A percentile compares a stretch with the other conserved stretches of the same genome.
These are phyloP conservation scores for Zaprionus nigranus DNA, from an alignment of 1,140 invertebrate species.

Conservation along the genomic window DNA sequence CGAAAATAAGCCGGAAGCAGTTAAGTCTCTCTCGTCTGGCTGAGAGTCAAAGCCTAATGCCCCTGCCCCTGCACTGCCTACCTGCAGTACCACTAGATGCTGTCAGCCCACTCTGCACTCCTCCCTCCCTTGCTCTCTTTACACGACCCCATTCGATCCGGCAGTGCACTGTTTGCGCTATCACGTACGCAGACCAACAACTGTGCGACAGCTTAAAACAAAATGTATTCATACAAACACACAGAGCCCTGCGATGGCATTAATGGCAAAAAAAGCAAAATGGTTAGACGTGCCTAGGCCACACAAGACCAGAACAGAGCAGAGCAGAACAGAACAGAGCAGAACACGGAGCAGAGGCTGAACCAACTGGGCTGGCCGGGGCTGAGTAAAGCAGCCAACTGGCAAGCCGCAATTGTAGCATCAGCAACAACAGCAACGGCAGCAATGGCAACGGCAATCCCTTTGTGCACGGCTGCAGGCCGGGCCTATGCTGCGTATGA, in stretches of 20 bases:
- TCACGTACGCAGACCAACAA: conserved; percentile 46
- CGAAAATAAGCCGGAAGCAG: conserved; percentile 39
- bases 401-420: conserved; percentile 40
- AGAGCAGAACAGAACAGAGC: conserved; percentile 9
- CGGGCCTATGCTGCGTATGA: conserved; percentile 66
- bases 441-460: conserved; percentile 13
- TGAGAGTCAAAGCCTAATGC: conserved; percentile 44
- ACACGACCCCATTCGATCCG: neutral
- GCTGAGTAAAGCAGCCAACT: conserved; percentile 30
- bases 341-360: conserved; percentile 9
- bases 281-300: conserved; percentile 63
- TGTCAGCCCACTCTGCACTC: neutral
- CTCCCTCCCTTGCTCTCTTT: neutral
- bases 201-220: conserved; percentile 53
- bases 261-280: conserved; percentile 71
- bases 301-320: conserved; percentile 19
- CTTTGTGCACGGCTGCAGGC: conserved; percentile 44
- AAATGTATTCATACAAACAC: conserved; percentile 58
- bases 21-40: conserved; percentile 25
- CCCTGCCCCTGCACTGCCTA: conserved; percentile 18
- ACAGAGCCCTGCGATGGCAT: conserved; percentile 64
- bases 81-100: conserved; percentile 28
- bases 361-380: neutral
- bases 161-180: conserved; percentile 33
- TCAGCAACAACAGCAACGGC: conserved; percentile 19